These are phyloP conservation scores for Tiphia femorata DNA, from an alignment of 2,888 invertebrate genomes.

Conservation along the genomic window DNA sequence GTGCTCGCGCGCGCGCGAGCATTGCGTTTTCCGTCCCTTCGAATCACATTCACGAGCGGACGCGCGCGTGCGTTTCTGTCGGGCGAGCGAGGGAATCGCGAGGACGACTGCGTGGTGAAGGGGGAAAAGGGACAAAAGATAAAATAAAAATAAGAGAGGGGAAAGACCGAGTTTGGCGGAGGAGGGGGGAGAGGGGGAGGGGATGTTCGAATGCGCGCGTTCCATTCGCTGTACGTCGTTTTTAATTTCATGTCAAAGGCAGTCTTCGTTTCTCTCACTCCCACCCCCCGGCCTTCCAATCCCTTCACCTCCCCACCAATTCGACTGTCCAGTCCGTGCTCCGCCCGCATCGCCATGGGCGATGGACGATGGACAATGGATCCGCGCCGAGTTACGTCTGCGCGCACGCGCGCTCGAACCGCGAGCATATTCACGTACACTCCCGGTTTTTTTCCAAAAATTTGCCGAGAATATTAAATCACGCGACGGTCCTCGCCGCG, in stretches of 20 bases:
- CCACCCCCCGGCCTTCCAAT: constrained; percentile 4
- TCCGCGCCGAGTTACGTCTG: neutral
- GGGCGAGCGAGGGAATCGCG: constrained; percentile 13
- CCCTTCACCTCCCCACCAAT: neutral
- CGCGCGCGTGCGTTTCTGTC: constrained; percentile 2
- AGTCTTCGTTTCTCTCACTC: constrained; percentile 10
- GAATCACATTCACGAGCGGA: neutral
- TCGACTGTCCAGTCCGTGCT: neutral
- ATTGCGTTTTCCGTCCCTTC: constrained; percentile 3
- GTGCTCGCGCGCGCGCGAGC: constrained; percentile 10
- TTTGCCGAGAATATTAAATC: constrained; percentile 37
- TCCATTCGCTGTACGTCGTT: constrained; percentile 28
- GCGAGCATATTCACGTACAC: constrained; percentile 24
- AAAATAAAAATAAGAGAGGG: constrained; percentile 12
- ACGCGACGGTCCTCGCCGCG: constrained; percentile 19
- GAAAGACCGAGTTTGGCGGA: too few relatives aligned
- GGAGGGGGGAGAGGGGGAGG: neutral
- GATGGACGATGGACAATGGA: constrained; percentile 1
- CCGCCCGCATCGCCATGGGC: neutral
- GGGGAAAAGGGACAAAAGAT: too few relatives aligned
- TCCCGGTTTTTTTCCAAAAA: constrained; percentile 20
- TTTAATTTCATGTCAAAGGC: constrained; percentile 53
- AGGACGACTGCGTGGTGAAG: too few relatives aligned
- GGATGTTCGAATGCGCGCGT: neutral
- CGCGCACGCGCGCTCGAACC: constrained; percentile 1